Base-by-base conservation (phyloP, 2,888 invertebrate species). In the Drosophila setosimentum region DNA sequence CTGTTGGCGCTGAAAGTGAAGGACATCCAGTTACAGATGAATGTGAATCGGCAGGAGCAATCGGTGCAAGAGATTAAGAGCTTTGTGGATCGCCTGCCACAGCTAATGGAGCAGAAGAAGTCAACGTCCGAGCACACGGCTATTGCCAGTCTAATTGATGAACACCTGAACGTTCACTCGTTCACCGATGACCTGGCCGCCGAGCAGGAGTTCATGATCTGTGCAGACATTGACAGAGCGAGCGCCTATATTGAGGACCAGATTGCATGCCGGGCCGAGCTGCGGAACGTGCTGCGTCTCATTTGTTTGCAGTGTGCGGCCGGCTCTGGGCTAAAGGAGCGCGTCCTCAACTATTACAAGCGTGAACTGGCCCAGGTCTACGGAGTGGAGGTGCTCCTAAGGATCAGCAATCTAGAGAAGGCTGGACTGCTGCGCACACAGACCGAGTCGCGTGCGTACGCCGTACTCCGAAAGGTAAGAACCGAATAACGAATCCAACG, bases 1-100 rank as follows among this genome's bases (percentile, higher is more conserved):
- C 95, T 96, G 18, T 94, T 99, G 1, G 97, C 97, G 3, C 96
- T 96, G 87, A 98, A 97, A 92, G 98, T 98, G 0, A 97, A 96
- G 91, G 94, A 96, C 8, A 97, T 99, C 61, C 96, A 97, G 75
- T 95, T 96, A 0, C 97, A 98, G 91, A 95, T 98, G 91, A 96
- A 98, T 92, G 97, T 98, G 90, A 95, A 96, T 33, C 96, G 97
- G 91, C 95, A 95, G 57, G 97, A 97, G 64, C 97, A 97, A 92
- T 96, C 98, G 0, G 97, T 99, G n/a, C 97, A 97, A 87, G 98
- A 99, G 93, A 97, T 99, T 94, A 98, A 98, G 92, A 96, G 97
- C 90, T 98, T 98, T 93, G 99, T 99, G 3, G 96, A 97, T 40
- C 96, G 96, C 60, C 94, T 99, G 76, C 98, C 98, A 0, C 96